Evolutionary conservation across 2,113 vertebrate species (phyloP), one percentile per base, ranked within the genome.

Genomic region (Nematolebias whitei): DNA sequence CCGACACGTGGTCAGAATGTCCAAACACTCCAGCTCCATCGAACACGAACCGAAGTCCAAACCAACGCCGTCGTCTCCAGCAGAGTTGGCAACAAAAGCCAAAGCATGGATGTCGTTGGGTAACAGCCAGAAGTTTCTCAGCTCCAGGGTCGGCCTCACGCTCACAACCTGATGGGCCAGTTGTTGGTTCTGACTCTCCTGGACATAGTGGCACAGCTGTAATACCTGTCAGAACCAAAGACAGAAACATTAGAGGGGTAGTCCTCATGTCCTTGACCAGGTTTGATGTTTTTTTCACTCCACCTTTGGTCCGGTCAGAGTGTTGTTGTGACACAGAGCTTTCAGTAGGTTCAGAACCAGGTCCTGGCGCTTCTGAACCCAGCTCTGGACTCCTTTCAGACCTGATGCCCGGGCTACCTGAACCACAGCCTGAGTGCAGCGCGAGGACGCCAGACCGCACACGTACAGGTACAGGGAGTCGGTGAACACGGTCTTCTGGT

Each of bases 11-110:
- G 85, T 58, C 57, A 98, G 86, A 56, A 92, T 72, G 23, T 94
- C 90, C 55, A 96, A 86, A 77, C 92, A 93, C 29, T 90, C 93
- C 1, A 78, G 39, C 5, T 96, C 95, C 87, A 97, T 86, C 1
- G 89, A 87, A 61, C 96, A 98, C 3, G 95, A 93, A 29, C 93
- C 90, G 70, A 98, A 95, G 84, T 94, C 91, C 83, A 98, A 78
- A 26, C 72, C 82, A 12, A 92, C 74, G 43, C 80, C 83, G 40
- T 51, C 44, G 22, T 68, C 38, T 29, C 70, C 76, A 5, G 87
- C 85, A 1, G 87, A 87, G 39, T 90, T 91, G 18, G 94, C 80
- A 47, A 96, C 85, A 63, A 91, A 95, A 15, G 90, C 90, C 82
- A 98, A 64, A 49, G 93, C 90, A 0, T 92, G 88, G 71, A 97